Base-by-base conservation (phyloP, 2,113 vertebrate species). In the Tylochromis polylepis region DNA sequence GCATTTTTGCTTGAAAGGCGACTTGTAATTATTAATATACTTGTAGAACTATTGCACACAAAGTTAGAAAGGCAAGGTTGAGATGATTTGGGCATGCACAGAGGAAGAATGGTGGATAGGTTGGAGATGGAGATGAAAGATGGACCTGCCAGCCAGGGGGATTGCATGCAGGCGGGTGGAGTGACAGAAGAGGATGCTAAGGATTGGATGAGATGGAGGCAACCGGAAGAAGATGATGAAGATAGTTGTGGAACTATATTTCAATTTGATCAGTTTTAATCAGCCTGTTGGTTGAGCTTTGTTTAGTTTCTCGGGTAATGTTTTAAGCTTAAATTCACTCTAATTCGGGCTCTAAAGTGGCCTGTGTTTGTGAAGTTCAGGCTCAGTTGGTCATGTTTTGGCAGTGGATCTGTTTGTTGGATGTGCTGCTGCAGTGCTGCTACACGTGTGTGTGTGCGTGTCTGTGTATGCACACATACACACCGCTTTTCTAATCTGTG, bases 391-490 rank as follows among this genome's bases (percentile, higher is more conserved):
- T 85, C 56, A 85, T 87, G 90, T 89, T 92, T 91, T 95, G 92
- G 88, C 89, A 85, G 59, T 62, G 57, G 78, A 82, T 85, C 84
- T 87, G 86, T 93, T 91, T 92, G 87, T 78, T 91, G 91, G 87
- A 91, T 89, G 88, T 87, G 65, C 51, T 9, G 1, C 82, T 85
- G 36, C 85, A 83, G 65, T 58, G 87, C 41, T 87, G 22, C 14
- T 72, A 57, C 72, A 72, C 36, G 5, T 75, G 78, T 78, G n/a
- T 84, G 22, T 84, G 57, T 75, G 8, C 15, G 24, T 36, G 34
- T 77, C 56, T 81, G 24, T 84, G 20, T 82, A 41, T 10, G 29
- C 80, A 81, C 53, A 31, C 78, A 27, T 83, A 81, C 83, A 60
- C 88, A 56, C 86, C 14, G 29, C 46, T 86, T 87, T 88, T 86